Evolutionary conservation across 2,888 invertebrate genomes (phyloP), one percentile per base, ranked within the genome.

Genomic region (Ormyrus thymus): DNA sequence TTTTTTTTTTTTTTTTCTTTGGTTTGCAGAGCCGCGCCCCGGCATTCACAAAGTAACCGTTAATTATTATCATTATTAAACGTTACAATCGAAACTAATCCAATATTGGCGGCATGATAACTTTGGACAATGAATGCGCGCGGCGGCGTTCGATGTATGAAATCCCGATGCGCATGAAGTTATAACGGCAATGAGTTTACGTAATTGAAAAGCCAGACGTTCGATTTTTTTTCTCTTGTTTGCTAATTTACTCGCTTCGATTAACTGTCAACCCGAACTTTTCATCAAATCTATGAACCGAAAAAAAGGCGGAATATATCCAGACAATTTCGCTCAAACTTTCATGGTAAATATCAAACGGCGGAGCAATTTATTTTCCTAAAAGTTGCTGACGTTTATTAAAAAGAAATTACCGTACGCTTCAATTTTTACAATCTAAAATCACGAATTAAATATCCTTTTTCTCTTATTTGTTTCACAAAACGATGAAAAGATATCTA

Each of bases 121-220:
- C 29, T 51, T 53, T n/a, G 10, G 11, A 50, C 58, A 75, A 68
- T 75, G 61, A 68, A 59, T 53, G 15, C 53, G 46, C 43, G 50
- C 29, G 9, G 50, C 58, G 9, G 10, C 29, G 61, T 53, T 8
- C 48, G 11, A 1, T 48, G 13, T 13, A 43, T 58, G 58, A 43
- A 50, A 73, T 66, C 10, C 29, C 58, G 13, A 51, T 29, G 58
- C n/a, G 45, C 53, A 29, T 11, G 11, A 15, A 58, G 56, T 58
- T 74, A 43, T n/a, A 29, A 15, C 56, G 3, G 56, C 56, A 45
- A 70, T 56, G 70, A 70, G 69, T 64, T 76, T 76, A 3, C 64
- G 15, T 76, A 70, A 76, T 76, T 70, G 58, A 70, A 76, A 76
- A 70, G 64, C 76, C 76, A 76, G 70, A 70, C 70, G 8, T 62